Conservation (phyloP, 2,113 vertebrate species). For the Crotalus helleri region DNA sequence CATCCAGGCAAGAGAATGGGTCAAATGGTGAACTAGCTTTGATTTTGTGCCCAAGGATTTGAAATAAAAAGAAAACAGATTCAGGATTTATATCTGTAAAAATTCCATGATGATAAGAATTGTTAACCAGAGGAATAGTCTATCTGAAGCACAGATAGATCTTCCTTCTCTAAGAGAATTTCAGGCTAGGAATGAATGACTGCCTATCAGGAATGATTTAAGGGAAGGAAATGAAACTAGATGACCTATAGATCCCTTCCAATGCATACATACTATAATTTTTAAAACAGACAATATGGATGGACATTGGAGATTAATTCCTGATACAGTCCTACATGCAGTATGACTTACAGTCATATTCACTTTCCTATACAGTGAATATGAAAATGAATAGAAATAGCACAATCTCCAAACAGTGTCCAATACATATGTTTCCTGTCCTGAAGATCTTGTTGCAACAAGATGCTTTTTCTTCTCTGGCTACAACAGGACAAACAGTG, state of each 20-base stretch:
- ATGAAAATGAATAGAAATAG: neutral
- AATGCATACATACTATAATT: neutral
- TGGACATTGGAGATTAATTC: neutral
- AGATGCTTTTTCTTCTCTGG: conserved; percentile 33
- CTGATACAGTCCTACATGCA: neutral
- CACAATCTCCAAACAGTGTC: conserved; percentile 7
- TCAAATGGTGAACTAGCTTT: neutral
- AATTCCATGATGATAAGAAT: neutral
- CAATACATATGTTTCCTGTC: conserved; percentile 26
- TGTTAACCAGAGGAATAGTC: neutral
- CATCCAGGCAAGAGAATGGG: neutral
- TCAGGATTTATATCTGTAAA: neutral
- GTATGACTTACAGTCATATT: no score
- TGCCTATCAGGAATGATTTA: neutral
- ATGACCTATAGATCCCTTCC: neutral
- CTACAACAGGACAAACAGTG: conserved; percentile 52
- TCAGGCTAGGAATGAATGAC: neutral
- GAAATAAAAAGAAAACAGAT: neutral
- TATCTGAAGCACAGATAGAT: neutral
- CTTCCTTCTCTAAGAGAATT: neutral
- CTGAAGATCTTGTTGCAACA: conserved; percentile 33
- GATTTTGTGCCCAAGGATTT: neutral
- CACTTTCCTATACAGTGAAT: neutral
- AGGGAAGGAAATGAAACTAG: neutral
- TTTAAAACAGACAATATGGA: neutral